Evolutionary conservation across 2,797 vertebrate genomes (phyloP).

Genomic region (Pseudochirops corinnae): DNA sequence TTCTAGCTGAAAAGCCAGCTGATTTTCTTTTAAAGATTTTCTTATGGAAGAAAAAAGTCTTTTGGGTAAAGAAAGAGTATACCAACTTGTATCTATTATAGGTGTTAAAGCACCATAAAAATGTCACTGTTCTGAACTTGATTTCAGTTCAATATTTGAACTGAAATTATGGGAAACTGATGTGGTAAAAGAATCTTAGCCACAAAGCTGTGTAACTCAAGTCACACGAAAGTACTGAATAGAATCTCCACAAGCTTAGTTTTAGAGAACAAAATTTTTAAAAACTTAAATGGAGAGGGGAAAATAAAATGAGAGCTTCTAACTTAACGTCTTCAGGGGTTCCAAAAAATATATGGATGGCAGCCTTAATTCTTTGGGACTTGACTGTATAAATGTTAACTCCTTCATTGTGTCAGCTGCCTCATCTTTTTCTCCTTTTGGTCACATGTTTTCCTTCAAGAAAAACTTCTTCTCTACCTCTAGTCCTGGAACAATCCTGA

Average conservation of each 20-base stretch:
- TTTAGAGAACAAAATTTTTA: background rate
- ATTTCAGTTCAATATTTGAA: background rate
- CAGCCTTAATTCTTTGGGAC: constrained; percentile 9
- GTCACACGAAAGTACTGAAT: background rate
- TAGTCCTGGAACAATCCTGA: constrained; percentile 28
- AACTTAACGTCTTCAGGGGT: background rate
- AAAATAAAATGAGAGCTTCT: constrained; percentile 30
- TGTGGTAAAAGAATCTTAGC: background rate
- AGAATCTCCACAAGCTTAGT: background rate
- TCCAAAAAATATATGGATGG: background rate
- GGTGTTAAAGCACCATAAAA: background rate
- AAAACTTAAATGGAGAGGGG: background rate
- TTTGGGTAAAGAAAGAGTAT: background rate
- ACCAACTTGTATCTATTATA: background rate
- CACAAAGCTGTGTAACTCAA: constrained; percentile 24
- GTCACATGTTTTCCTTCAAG: constrained; percentile 37
- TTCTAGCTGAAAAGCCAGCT: background rate
- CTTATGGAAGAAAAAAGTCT: background rate
- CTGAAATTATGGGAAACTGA: background rate
- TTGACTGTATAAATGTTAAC: background rate
- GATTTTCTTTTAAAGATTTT: background rate
- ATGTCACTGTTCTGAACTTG: background rate
- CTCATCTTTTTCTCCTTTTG: background rate
- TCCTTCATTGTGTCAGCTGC: background rate
- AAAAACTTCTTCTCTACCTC: constrained; percentile 48